Evolutionary conservation across 1,140 invertebrate genomes (phyloP), one percentile per base, ranked within the genome.

Genomic region (Lepidurus couesii): DNA sequence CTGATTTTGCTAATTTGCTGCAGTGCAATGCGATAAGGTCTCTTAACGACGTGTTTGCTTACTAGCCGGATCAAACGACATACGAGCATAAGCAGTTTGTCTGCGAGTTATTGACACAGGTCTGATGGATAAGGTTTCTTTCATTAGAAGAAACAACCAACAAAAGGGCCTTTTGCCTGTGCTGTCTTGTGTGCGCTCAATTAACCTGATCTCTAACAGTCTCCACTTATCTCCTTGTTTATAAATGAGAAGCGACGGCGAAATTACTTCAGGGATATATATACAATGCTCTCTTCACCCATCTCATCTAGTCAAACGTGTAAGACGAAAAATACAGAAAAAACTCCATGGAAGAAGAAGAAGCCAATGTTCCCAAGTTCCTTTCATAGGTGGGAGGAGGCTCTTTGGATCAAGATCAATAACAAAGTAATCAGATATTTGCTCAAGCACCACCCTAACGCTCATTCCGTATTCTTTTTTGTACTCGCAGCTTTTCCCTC

Each of bases 371-470:
- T 65, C 21, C 53, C 53, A 65, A 65, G 53, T 65, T 65, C 53
- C 53, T 65, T 65, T 65, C n/a, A 65, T 65, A 65, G n/a, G 53
- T 65, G 53, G 53, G 53, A 65, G 53, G 53, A 65, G 13, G 53
- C 53, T 65, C 53, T 65, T 65, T 65, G 53, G 53, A 65, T 65
- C 53, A 65, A 65, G 53, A 65, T 65, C 53, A 65, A 65, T 65
- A 65, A 65, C 53, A 65, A 65, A 65, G 53, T 65, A 65, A 65
- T 65, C 53, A 21, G 53, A 65, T 65, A 65, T 65, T 65, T 65
- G 53, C 53, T 65, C 53, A 65, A 65, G 53, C 53, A 65, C 53
- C 53, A 65, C 53, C 53, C 47, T 10, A 65, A 65, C 16, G 53
- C 21, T 65, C 53, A 65, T 65, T 65, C 53, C 53, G n/a, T 11